phyloP scores from a whole-genome alignment of 2,113 vertebrate genomes.

The Notechis scutatus region DNA sequence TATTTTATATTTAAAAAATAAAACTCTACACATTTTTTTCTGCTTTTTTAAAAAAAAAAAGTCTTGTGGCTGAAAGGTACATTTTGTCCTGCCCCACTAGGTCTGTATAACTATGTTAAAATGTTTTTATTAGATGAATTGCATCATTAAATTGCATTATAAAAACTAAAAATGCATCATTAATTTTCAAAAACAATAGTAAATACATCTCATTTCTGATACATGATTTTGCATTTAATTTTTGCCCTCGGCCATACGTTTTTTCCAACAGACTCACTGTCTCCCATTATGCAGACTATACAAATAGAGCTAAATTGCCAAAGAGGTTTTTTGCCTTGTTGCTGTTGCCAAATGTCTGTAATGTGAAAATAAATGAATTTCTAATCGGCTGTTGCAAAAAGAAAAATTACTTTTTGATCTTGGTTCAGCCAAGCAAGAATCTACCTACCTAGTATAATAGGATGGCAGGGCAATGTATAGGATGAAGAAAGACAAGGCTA shows the following conservation, averaged over 20 bases:
- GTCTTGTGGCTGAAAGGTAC: slow-evolving; percentile 69
- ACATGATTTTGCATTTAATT: slow-evolving; percentile 87
- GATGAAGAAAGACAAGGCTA: slow-evolving; percentile 56
- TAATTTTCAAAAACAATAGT: slow-evolving; percentile 98
- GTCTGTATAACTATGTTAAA: slow-evolving; percentile 85
- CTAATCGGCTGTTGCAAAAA: slow-evolving; percentile 85
- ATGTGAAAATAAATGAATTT: slow-evolving; percentile 85
- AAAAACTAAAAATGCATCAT: slow-evolving; percentile 99
- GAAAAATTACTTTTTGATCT: slow-evolving; percentile 85
- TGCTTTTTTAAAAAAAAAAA: slow-evolving; percentile 10
- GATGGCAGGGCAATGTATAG: slow-evolving; percentile 37
- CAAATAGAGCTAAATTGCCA: slow-evolving; percentile 84
- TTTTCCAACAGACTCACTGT: slow-evolving; percentile 74
- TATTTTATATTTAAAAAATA: slow-evolving; percentile 53
- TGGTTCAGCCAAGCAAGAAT: slow-evolving; percentile 78
- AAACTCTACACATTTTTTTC: slow-evolving; percentile 65
- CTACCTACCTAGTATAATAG: slow-evolving; percentile 69
- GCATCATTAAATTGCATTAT: slow-evolving; percentile 99
- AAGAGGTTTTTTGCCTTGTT: slow-evolving; percentile 65
- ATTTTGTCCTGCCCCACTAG: slow-evolving; percentile 84
- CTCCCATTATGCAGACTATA: slow-evolving; percentile 90
- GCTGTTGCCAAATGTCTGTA: slow-evolving; percentile 71
- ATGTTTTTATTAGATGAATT: slow-evolving; percentile 97
- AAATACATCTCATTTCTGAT: slow-evolving; percentile 90
- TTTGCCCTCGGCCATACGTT: slow-evolving; percentile 84